Evolutionary conservation across 2,888 invertebrate genomes (phyloP).

Genomic region (Ptychoptera contaminata): DNA sequence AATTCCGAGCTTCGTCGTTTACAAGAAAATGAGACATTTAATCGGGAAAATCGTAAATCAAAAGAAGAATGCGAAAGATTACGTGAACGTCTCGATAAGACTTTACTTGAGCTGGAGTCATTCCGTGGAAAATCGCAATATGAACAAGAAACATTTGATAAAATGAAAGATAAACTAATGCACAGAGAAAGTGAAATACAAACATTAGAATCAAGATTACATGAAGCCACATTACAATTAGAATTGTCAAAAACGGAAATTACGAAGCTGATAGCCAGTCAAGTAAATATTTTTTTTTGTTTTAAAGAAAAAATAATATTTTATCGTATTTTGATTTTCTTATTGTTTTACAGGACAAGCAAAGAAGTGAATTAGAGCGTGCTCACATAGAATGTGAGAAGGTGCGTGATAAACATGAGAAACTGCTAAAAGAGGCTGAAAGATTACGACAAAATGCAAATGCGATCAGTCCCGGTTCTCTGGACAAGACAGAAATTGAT

Average conservation of each 20-base stretch:
- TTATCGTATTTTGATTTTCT: background rate
- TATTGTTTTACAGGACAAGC: slow-evolving; percentile 40
- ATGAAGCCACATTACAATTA: slow-evolving; percentile 65
- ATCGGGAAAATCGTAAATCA: slow-evolving; percentile 64
- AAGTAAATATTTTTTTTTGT: slow-evolving; percentile 28
- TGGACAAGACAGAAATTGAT: slow-evolving; percentile 64
- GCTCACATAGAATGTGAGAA: slow-evolving; percentile 82
- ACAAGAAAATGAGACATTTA: slow-evolving; percentile 63
- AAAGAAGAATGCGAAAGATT: slow-evolving; percentile 69
- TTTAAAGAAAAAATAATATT: too few species aligned
- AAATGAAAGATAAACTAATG: slow-evolving; percentile 61
- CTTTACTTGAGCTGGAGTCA: slow-evolving; percentile 62
- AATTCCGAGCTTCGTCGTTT: slow-evolving; percentile 68
- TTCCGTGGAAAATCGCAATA: slow-evolving; percentile 66
- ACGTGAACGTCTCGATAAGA: slow-evolving; percentile 65
- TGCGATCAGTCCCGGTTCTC: slow-evolving; percentile 34
- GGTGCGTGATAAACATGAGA: slow-evolving; percentile 71
- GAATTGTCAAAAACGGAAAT: slow-evolving; percentile 67
- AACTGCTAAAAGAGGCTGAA: slow-evolving; percentile 49
- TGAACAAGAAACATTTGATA: slow-evolving; percentile 56
- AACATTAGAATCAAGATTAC: slow-evolving; percentile 57
- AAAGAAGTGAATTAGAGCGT: slow-evolving; percentile 62
- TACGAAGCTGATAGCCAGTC: slow-evolving; percentile 51
- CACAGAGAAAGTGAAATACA: slow-evolving; percentile 58
- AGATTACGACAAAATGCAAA: slow-evolving; percentile 37